These are phyloP conservation scores for Hippocampus abdominalis DNA, from an alignment of 2,113 vertebrate species.

Conservation along the genomic window DNA sequence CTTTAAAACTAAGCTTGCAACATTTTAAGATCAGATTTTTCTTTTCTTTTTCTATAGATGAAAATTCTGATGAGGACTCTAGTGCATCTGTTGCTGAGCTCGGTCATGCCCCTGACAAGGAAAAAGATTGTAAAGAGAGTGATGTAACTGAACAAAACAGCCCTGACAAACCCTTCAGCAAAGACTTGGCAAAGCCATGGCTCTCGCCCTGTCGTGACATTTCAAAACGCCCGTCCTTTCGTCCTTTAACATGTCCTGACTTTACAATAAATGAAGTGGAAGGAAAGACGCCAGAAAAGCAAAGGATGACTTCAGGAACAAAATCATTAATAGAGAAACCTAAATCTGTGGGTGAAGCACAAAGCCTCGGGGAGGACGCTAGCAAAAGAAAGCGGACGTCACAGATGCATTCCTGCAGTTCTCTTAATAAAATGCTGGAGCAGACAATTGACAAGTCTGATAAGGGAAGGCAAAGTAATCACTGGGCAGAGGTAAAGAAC, in stretches of 20 bases:
- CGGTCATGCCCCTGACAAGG: constrained; percentile 35
- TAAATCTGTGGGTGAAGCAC: constrained; percentile 10
- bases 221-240: constrained; percentile 8
- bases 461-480: constrained; percentile 17
- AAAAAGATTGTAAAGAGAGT: constrained; percentile 27
- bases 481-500: constrained; percentile 20
- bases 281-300: constrained; percentile 11
- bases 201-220: constrained; percentile 33
- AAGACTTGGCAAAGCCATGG: constrained; percentile 22
- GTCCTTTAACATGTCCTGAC: constrained; percentile 24
- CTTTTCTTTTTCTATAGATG: constrained; percentile 33
- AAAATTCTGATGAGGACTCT: constrained; percentile 52
- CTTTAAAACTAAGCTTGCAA: neutral
- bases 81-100: constrained; percentile 40
- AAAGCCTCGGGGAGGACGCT: constrained; percentile 14
- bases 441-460: constrained; percentile 8
- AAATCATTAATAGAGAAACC: constrained; percentile 21
- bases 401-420: constrained; percentile 1
- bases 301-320: constrained; percentile 30
- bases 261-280: constrained; percentile 14
- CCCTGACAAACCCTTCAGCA: constrained; percentile 4
- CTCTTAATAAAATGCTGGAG: neutral
- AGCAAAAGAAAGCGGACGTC: constrained; percentile 17
- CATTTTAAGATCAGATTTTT: neutral
- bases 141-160: neutral